Evolutionary conservation across 2,888 invertebrate species (phyloP), one percentile per base, ranked within the genome.

Genomic region (Marronus borbonicus): DNA sequence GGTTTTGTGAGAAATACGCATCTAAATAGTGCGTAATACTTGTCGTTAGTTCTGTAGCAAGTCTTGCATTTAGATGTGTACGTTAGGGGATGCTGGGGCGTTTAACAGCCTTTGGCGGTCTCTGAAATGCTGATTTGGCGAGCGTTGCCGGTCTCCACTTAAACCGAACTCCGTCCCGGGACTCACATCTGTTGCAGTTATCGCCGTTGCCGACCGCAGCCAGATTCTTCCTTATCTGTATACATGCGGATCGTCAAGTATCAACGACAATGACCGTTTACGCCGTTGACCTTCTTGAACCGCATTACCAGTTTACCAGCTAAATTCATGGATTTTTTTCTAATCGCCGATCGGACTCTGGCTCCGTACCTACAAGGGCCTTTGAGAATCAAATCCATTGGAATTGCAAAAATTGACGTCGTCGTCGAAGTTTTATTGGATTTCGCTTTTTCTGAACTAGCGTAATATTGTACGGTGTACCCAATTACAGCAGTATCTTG

Each of bases 11-110:
- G 77, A 64, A 77, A 77, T 72, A 70, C 72, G 80, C 80, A 82
- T 82, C 82, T 83, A 84, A 84, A 84, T 83, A 83, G 82, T 83
- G 83, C 82, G 84, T 84, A 84, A 81, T 83, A 83, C 81, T 83
- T 81, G 85, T 82, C 83, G 83, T 84, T 84, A 83, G 82, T 82
- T 80, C 78, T 81, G 82, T 79, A 80, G 81, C 83, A 82, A 80
- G 81, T 82, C 84, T 85, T 85, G 85, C 86, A 86, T 86, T 85
- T 86, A 86, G 83, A 86, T 86, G 84, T 84, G 83, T 83, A 81
- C 81, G 83, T 84, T 85, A 83, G 81, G 78, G 83, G 83, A 82
- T 83, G 83, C 81, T 81, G 81, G 82, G 82, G 84, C 81, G 82
- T 83, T 82, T 83, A 82, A 80, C 82, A 80, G 82, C 83, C 81